Evolutionary conservation across 2,113 vertebrate species (phyloP).

Genomic region (Oenanthe oenanthe): DNA sequence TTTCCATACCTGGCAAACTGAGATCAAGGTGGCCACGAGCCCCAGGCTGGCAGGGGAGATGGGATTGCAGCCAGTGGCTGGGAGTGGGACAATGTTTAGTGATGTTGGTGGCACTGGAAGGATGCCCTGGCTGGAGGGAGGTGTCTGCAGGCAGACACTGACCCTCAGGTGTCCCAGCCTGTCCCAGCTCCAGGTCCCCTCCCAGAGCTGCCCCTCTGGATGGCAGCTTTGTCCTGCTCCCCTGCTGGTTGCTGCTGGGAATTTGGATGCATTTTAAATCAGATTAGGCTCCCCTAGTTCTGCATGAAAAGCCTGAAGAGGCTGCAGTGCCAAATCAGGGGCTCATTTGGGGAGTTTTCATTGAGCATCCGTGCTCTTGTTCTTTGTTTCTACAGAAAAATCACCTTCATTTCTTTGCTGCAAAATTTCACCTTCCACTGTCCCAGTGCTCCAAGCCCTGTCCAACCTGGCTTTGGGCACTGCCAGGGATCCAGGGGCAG

Average conservation of each 20-base stretch:
- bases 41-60: background rate
- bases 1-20: background rate
- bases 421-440: background rate
- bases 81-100: background rate
- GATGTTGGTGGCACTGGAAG: background rate
- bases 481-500: background rate
- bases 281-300: background rate
- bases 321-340: background rate
- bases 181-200: background rate
- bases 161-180: background rate
- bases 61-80: background rate
- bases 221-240: background rate
- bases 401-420: background rate
- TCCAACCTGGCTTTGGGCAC: background rate
- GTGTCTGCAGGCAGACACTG: background rate
- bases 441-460: rapidly evolving
- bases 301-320: background rate
- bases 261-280: slow-evolving; percentile 19
- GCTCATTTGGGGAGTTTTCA: rapidly evolving
- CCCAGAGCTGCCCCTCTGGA: background rate
- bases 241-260: background rate
- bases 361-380: background rate
- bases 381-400: background rate
- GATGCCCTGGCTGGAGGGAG: background rate
- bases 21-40: background rate